Conservation (phyloP, 2,797 vertebrate species). For the Kryptopterus vitreolus region DNA sequence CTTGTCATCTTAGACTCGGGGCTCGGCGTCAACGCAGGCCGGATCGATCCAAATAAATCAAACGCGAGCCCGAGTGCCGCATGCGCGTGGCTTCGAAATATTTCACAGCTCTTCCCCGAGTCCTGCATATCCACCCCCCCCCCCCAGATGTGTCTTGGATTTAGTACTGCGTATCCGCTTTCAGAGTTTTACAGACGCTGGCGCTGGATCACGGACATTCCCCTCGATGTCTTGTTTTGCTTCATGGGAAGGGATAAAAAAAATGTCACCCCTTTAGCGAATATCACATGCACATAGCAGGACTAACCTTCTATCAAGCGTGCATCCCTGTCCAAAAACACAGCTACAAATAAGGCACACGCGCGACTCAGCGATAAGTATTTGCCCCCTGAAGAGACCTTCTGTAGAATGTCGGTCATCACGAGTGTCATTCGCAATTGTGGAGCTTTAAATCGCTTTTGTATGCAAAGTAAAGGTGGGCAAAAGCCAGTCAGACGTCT, state of each 20-base stretch:
- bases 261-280: neutral
- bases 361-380: neutral
- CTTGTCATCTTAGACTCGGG: constrained; percentile 51
- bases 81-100: constrained; percentile 20
- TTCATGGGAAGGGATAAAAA: too few species aligned
- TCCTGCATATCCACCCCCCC: constrained; percentile 29
- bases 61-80: constrained; percentile 35
- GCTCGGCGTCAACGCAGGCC: constrained; percentile 31
- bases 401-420: too few species aligned
- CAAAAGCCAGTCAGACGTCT: neutral
- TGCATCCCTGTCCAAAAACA: neutral
- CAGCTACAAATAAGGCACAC: too few species aligned
- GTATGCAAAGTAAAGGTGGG: too few species aligned
- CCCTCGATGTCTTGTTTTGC: neutral
- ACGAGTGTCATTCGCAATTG: too few species aligned
- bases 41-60: constrained; percentile 57
- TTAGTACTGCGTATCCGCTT: constrained; percentile 1
- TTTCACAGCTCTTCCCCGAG: constrained; percentile 33
- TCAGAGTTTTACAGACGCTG: constrained; percentile 27
- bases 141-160: constrained; percentile 31
- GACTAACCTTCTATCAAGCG: neutral
- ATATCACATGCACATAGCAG: neutral
- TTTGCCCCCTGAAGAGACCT: neutral
- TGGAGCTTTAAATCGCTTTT: neutral
- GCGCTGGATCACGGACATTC: neutral